These are phyloP conservation scores for rabbit (Oryctolagus cuniculus) DNA, from an alignment of 2,113 vertebrate genomes.

Conservation along the genomic window mOryCun1.1 NC_091435.1:109020001-109020500, in stretches of 20 bases:
- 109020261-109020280: neutral
- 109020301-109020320: neutral
- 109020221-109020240: neutral
- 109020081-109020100: too few relatives aligned
- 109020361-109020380: neutral
- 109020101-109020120: too few relatives aligned
- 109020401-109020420: neutral
- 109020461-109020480: neutral
- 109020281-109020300: neutral
- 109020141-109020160: neutral
- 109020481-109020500: neutral
- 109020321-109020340: neutral
- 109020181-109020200: neutral
- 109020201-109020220: conserved; percentile 24
- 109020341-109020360: neutral
- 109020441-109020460: neutral
- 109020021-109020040: too few relatives aligned
- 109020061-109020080: too few relatives aligned
- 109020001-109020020: too few relatives aligned
- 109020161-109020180: neutral
- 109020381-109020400: neutral
- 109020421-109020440: neutral
- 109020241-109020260: neutral
- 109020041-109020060: too few relatives aligned
- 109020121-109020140: neutral